phyloP scores from a whole-genome alignment of 1,140 invertebrate genomes.

The Musca domestica region DNA sequence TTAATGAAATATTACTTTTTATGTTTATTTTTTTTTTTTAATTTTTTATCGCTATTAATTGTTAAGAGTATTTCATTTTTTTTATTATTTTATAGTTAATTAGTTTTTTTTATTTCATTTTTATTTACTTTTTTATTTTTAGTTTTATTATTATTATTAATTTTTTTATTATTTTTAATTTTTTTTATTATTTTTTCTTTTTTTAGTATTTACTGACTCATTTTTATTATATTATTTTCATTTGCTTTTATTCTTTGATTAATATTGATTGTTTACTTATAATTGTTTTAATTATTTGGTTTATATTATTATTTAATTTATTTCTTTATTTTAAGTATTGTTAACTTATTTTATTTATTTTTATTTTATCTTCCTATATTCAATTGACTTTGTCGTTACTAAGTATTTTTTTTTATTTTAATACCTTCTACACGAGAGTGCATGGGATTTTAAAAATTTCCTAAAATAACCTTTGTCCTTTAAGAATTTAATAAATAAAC shows the following conservation, averaged over 20 bases:
- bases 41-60: not conserved
- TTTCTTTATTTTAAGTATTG: too few species aligned
- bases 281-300: too few species aligned
- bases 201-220: constrained; percentile 5
- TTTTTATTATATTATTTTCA: constrained; percentile 13
- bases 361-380: too few species aligned
- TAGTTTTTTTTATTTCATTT: not conserved
- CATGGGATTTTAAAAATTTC: too few species aligned
- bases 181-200: constrained; percentile 9
- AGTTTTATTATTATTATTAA: not conserved
- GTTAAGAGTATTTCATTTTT: not conserved
- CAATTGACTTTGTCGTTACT: too few species aligned
- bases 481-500: too few species aligned
- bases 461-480: too few species aligned
- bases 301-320: too few species aligned
- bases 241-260: constrained; percentile 1
- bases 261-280: not conserved
- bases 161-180: not conserved
- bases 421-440: too few species aligned
- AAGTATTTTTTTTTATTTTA: too few species aligned
- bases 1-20: constrained; percentile 6
- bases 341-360: too few species aligned
- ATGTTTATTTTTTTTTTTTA: constrained; percentile 7
- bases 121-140: not conserved
- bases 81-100: not conserved